Evolutionary conservation across 1,140 invertebrate species (phyloP), one percentile per base, ranked within the genome.

Genomic region (Tetragonula clypearis): DNA sequence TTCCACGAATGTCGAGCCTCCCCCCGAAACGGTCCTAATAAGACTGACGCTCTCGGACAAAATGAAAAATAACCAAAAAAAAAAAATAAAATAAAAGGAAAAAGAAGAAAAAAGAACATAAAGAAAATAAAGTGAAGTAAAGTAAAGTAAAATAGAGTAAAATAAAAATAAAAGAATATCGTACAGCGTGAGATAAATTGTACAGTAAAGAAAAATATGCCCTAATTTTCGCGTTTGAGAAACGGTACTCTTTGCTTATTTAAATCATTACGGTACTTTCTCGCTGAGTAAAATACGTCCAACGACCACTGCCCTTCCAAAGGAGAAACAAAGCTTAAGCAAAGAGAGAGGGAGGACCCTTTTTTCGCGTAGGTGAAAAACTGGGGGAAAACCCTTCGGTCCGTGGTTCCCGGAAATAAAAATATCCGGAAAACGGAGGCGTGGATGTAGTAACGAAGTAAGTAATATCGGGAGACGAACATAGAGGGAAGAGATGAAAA

Each of bases 291-390:
- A 89, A 90, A 90, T 89, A 85, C 88, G 79, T 90, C 85, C 88
- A 90, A 90, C 88, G 82, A 87, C 82, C 82, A 89, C 85, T 90
- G 87, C 79, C 82, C 85, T 82, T 84, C 74, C 73, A 84, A 73
- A 80, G 58, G 53, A 79, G 55, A 68, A 82, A 66, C 68, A 82
- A 55, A 72, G 41, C 60, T 60, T 35, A 60, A 85, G 26, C 55
- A 68, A 69, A 82, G 35, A 87, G 71, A 68, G 71, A 35, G 35
- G 3, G 35, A 68, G 71, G 60, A 68, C 55, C n/a, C 66, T 73
- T 84, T 77, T 68, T 79, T 68, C 58, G 71, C 58, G 69, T 69
- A 74, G 60, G 53, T 41, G 21, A 30, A n/a, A 65, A 56, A 30
- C 30, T 30, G 30, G 15, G 69, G 56, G 19, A 35, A 72, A 53